phyloP scores from a whole-genome alignment of 2,797 vertebrate species.

The Zenarchopterus dispar region DNA sequence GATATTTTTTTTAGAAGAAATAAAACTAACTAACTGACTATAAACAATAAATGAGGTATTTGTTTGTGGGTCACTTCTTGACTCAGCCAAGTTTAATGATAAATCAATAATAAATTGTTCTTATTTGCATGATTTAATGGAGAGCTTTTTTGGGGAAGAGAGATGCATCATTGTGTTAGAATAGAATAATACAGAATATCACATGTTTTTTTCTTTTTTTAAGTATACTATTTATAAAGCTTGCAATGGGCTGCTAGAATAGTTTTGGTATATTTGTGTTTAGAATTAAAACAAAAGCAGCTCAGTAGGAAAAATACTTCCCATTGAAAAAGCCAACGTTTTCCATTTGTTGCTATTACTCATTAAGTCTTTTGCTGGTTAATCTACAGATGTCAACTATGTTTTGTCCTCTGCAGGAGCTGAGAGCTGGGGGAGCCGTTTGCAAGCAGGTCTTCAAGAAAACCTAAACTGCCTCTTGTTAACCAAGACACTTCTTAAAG shows the following conservation, averaged over 20 bases:
- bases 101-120: neutral
- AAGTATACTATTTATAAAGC: too few relatives aligned
- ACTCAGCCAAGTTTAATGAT: neutral
- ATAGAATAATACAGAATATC: too few relatives aligned
- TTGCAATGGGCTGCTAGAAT: too few relatives aligned
- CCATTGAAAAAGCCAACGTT: neutral
- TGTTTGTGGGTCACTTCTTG: neutral
- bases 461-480: conserved; percentile 49
- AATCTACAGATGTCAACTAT: neutral
- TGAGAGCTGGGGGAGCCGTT: conserved; percentile 76
- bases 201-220: too few relatives aligned
- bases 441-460: conserved; percentile 82
- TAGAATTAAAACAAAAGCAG: too few relatives aligned
- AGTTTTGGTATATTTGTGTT: too few relatives aligned
- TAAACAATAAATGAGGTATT: neutral
- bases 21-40: neutral
- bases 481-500: conserved; percentile 8
- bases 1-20: neutral
- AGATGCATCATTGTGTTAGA: too few relatives aligned
- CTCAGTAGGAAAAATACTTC: too few relatives aligned
- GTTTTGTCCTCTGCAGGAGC: conserved; percentile 71
- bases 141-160: neutral
- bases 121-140: neutral
- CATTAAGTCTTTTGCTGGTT: neutral
- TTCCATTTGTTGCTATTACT: neutral